Conservation (phyloP, 1,140 invertebrate genomes). For the Bombyx mori region DNA sequence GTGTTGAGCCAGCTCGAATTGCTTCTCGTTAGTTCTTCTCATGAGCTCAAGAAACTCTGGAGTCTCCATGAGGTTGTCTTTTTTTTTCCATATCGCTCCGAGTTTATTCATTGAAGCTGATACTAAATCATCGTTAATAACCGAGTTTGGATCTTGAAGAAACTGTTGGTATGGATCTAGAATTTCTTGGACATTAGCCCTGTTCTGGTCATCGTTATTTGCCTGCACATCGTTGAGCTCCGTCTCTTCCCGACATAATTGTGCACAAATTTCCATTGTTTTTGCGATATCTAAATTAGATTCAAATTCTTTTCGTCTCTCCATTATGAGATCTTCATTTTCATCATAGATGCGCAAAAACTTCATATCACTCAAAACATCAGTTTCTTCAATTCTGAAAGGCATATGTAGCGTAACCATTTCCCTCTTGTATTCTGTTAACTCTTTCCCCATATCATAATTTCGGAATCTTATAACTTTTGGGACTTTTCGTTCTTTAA, state of each 20-base stretch:
- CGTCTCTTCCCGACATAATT: conserved; percentile 21
- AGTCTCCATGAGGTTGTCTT: conserved; percentile 8
- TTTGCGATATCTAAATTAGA: conserved; percentile 27
- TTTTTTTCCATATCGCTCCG: conserved; percentile 7
- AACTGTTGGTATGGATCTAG: conserved; percentile 2
- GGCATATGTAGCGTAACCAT: conserved; percentile 19
- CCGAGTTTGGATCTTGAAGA: background rate
- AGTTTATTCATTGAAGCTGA: conserved; percentile 2
- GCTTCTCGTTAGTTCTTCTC: background rate
- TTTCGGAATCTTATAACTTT: conserved; percentile 35
- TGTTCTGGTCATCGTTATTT: too few relatives aligned
- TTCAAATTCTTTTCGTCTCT: conserved; percentile 26
- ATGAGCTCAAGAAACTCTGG: conserved; percentile 4
- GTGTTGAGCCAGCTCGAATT: background rate
- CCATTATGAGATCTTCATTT: conserved; percentile 12
- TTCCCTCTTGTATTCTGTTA: conserved; percentile 38
- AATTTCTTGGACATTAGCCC: background rate
- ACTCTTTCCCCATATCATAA: conserved; percentile 32
- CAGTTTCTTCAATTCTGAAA: conserved; percentile 15
- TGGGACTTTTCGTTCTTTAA: conserved; percentile 16
- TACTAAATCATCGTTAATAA: conserved; percentile 5
- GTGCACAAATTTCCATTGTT: conserved; percentile 21
- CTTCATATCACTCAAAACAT: conserved; percentile 12
- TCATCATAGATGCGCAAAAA: conserved; percentile 12
- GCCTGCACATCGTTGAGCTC: conserved; percentile 2